Evolutionary conservation across 1,140 invertebrate genomes (phyloP).

Genomic region (Zophobas atratus): DNA sequence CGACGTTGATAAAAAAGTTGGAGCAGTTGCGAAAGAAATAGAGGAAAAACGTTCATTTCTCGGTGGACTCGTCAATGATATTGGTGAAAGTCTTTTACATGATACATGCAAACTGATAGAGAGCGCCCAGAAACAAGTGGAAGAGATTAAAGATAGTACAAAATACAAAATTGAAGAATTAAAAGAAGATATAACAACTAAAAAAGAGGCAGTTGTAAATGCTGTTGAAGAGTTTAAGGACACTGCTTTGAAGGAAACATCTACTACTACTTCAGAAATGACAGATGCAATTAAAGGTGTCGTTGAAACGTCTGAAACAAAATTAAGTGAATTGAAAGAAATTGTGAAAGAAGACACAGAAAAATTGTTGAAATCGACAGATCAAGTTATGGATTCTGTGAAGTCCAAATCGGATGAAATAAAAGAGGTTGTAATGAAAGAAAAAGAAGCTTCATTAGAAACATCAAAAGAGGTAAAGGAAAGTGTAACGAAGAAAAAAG

Average conservation of each 20-base stretch:
- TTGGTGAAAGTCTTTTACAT: neutral
- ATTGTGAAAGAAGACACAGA: too few species aligned
- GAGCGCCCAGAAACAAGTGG: constrained; percentile 9
- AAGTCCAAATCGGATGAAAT: constrained; percentile 59
- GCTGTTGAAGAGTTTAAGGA: constrained; percentile 53
- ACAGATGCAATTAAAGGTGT: constrained; percentile 16
- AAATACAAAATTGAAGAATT: constrained; percentile 33
- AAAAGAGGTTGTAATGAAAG: neutral
- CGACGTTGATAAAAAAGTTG: neutral
- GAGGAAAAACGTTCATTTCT: neutral
- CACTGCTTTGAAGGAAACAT: constrained; percentile 59
- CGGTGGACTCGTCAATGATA: constrained; percentile 20
- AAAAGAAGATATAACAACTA: constrained; percentile 5
- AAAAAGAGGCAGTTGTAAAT: constrained; percentile 5
- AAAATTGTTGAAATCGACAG: too few species aligned
- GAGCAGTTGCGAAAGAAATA: constrained; percentile 4
- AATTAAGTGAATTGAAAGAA: constrained; percentile 54
- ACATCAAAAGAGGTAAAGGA: constrained; percentile 55
- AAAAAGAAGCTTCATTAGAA: constrained; percentile 64
- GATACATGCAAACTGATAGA: constrained; percentile 17
- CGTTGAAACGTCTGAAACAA: constrained; percentile 55
- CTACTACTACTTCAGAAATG: neutral
- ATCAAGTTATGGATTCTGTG: constrained; percentile 7
- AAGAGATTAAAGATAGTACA: constrained; percentile 12
- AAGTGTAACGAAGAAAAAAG: constrained; percentile 45